These are phyloP conservation scores for Glaucomys volans DNA, from an alignment of 2,113 vertebrate genomes.

Conservation along the genomic window DNA sequence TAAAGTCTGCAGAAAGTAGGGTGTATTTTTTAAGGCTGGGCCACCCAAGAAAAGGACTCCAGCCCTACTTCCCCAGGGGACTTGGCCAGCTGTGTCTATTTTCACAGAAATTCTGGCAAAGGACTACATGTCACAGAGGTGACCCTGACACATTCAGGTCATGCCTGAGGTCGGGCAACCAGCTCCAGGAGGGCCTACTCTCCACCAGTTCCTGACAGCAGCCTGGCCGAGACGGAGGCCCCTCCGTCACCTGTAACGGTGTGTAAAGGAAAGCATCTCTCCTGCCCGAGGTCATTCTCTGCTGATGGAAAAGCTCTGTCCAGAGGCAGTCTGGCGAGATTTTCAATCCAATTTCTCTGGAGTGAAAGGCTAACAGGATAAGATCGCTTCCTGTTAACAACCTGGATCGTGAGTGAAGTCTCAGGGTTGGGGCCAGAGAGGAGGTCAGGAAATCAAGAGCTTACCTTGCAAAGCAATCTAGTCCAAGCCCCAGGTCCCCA, in stretches of 20 bases:
- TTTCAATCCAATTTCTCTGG: slow-evolving; percentile 73
- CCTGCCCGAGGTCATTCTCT: neutral
- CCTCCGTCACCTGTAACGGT: slow-evolving; percentile 37
- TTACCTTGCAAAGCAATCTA: slow-evolving; percentile 66
- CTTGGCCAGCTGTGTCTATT: neutral
- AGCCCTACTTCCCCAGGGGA: neutral
- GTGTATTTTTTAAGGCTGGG: neutral
- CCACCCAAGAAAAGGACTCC: neutral
- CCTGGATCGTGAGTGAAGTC: slow-evolving; percentile 68
- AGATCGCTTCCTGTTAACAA: slow-evolving; percentile 76
- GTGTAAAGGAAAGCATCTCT: slow-evolving; percentile 7
- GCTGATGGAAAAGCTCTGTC: slow-evolving; percentile 65
- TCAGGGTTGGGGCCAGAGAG: neutral
- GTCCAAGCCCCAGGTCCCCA: neutral
- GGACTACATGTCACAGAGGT: neutral
- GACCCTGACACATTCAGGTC: neutral
- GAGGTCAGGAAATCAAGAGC: slow-evolving; percentile 70
- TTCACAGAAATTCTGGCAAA: neutral
- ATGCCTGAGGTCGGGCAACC: neutral
- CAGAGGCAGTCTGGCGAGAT: neutral
- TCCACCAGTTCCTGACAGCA: slow-evolving; percentile 11
- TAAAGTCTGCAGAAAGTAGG: neutral
- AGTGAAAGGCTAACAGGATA: slow-evolving; percentile 77
- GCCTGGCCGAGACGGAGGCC: neutral
- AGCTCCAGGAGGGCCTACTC: neutral